Conservation (phyloP, 2,888 invertebrate genomes). For the Tupiocoris notatus region DNA sequence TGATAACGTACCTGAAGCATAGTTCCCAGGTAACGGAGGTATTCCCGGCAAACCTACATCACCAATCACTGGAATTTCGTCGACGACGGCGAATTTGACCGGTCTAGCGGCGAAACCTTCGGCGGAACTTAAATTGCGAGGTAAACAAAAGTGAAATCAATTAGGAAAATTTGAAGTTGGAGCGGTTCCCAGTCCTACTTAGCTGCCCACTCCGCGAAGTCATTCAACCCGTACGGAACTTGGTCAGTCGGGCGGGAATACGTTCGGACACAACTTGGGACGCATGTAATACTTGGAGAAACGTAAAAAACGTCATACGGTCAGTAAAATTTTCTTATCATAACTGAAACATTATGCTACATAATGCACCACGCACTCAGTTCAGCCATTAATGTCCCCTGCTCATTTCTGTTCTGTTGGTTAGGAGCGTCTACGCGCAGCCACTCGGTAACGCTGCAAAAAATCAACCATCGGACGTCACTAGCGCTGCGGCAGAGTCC, state of each 20-base stretch:
- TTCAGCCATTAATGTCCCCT: constrained; percentile 37
- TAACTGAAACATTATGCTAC: constrained; percentile 39
- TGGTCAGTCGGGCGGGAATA: background rate
- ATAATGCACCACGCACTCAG: constrained; percentile 43
- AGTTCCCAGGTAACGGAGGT: constrained; percentile 3
- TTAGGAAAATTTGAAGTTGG: background rate
- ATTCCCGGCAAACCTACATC: constrained; percentile 18
- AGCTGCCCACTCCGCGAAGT: background rate
- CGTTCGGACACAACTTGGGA: background rate
- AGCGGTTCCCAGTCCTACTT: background rate
- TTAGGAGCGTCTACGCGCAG: too few relatives aligned
- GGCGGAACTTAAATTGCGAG: background rate
- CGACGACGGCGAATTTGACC: background rate
- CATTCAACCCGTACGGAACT: background rate
- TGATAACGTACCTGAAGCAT: constrained; percentile 37
- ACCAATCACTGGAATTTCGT: background rate
- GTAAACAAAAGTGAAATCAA: background rate
- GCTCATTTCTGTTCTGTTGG: constrained; percentile 10
- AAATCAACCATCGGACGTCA: too few relatives aligned
- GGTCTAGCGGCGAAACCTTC: background rate
- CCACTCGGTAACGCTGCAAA: too few relatives aligned
- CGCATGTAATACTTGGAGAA: background rate
- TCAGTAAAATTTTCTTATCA: constrained; percentile 24
- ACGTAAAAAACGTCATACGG: background rate
- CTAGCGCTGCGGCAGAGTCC: too few relatives aligned